Conservation (phyloP, 2,113 vertebrate genomes). For the Scomber scombrus region DNA sequence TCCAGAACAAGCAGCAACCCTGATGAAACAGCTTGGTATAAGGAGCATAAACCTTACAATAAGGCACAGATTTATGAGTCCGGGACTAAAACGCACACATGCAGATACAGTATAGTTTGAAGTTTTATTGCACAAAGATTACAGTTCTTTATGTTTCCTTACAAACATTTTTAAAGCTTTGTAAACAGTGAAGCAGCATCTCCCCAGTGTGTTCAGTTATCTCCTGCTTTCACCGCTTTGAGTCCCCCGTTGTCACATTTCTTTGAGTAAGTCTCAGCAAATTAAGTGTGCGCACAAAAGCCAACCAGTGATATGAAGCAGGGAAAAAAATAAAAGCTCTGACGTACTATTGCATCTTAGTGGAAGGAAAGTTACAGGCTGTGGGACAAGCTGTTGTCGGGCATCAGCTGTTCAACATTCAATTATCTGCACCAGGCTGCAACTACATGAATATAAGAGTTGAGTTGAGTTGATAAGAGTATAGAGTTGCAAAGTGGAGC, state of each 20-base stretch:
- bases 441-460: background rate
- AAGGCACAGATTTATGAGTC: background rate
- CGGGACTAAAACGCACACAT: slow-evolving; percentile 10
- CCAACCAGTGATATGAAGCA: slow-evolving; percentile 56
- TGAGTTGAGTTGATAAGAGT: too few relatives aligned
- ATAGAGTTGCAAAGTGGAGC: too few relatives aligned
- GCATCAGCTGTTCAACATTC: background rate
- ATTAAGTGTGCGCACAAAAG: slow-evolving; percentile 24
- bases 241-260: slow-evolving; percentile 42
- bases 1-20: too few relatives aligned
- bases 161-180: slow-evolving; percentile 82
- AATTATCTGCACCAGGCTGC: background rate
- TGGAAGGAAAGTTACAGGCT: background rate
- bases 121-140: slow-evolving; percentile 82
- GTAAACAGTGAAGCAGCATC: slow-evolving; percentile 81
- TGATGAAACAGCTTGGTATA: background rate
- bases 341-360: background rate
- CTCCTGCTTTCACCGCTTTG: slow-evolving; percentile 43
- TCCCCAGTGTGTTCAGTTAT: slow-evolving; percentile 55
- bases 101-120: slow-evolving; percentile 38
- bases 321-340: slow-evolving; percentile 25
- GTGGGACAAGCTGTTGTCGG: background rate
- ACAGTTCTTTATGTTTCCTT: slow-evolving; percentile 71
- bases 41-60: too few relatives aligned
- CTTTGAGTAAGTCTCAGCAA: slow-evolving; percentile 23